A percentile compares a stretch with the other conserved stretches of the same genome.
Conservation (phyloP, 2,113 vertebrate genomes). For the Nothoprocta perdicaria region DNA sequence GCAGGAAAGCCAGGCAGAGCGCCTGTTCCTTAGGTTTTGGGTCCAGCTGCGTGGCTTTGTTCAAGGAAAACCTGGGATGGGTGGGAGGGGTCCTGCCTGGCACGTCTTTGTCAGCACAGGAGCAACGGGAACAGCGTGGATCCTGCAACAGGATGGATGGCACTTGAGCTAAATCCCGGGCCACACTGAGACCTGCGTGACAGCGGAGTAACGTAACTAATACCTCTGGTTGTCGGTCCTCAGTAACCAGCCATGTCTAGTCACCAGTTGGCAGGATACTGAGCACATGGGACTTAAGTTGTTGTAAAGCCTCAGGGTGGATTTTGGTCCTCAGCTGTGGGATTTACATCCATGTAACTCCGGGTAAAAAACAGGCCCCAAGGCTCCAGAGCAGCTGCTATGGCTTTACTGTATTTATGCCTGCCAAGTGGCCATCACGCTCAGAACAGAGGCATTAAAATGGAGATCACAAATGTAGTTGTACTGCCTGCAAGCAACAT, state of each 20-base stretch:
- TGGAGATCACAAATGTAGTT: constrained; percentile 7
- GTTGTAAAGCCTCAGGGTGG: constrained; percentile 41
- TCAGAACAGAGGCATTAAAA: constrained; percentile 42
- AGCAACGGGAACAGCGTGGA: background rate
- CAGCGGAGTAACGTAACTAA: background rate
- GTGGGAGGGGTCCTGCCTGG: background rate
- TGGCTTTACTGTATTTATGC: constrained; percentile 26
- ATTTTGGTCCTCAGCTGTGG: constrained; percentile 54
- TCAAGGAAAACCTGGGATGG: background rate
- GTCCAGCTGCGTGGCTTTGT: background rate
- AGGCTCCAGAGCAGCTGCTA: constrained; percentile 56
- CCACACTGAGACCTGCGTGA: background rate
- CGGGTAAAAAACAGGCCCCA: constrained; percentile 49
- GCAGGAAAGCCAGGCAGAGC: background rate
- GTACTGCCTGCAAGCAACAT: background rate
- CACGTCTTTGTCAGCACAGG: background rate
- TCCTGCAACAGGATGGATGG: background rate
- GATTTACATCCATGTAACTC: constrained; percentile 50
- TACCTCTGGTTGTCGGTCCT: background rate
- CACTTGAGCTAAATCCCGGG: background rate
- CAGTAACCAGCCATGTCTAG: background rate
- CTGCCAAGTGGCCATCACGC: constrained; percentile 57
- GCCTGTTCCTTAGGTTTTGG: background rate
- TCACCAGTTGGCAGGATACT: constrained; percentile 19
- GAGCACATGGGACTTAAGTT: constrained; percentile 3